phyloP scores from a whole-genome alignment of 2,888 invertebrate genomes.

The Petrophora chlorosata region DNA sequence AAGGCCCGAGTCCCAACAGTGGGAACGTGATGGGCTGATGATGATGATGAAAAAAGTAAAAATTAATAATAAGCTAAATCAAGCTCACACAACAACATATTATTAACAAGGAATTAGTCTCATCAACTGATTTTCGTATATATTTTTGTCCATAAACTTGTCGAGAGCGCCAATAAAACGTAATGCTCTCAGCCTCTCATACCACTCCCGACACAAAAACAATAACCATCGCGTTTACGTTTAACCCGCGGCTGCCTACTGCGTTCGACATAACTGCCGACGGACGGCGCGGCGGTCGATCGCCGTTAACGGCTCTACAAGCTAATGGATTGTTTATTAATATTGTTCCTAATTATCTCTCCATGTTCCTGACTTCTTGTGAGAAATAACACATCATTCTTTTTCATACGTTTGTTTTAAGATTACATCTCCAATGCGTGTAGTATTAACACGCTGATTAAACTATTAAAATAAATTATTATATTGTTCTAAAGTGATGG shows the following conservation, averaged over 20 bases:
- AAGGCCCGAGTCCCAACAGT: no score
- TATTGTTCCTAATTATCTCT: slow-evolving; percentile 60
- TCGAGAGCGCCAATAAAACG: slow-evolving; percentile 9
- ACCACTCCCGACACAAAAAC: slow-evolving; percentile 22
- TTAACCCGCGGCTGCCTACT: slow-evolving; percentile 20
- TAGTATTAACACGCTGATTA: slow-evolving; percentile 27
- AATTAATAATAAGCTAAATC: background rate
- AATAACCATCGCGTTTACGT: slow-evolving; percentile 27
- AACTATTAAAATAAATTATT: slow-evolving; percentile 15
- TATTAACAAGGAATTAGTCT: slow-evolving; percentile 4
- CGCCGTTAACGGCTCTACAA: slow-evolving; percentile 37
- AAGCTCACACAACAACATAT: background rate
- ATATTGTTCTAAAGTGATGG: background rate
- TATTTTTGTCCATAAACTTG: slow-evolving; percentile 14
- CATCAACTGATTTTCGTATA: slow-evolving; percentile 15
- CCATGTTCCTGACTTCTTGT: slow-evolving; percentile 21
- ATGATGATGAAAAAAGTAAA: no score
- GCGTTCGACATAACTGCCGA: slow-evolving; percentile 10
- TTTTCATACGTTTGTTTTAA: slow-evolving; percentile 29
- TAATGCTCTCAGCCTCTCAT: slow-evolving; percentile 13
- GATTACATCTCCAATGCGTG: slow-evolving; percentile 51
- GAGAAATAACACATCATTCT: slow-evolving; percentile 25
- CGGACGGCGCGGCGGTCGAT: no score
- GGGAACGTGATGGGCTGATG: no score
- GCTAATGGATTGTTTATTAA: slow-evolving; percentile 67